Evolutionary conservation across 2,113 vertebrate species (phyloP).

Genomic region (Procavia capensis): DNA sequence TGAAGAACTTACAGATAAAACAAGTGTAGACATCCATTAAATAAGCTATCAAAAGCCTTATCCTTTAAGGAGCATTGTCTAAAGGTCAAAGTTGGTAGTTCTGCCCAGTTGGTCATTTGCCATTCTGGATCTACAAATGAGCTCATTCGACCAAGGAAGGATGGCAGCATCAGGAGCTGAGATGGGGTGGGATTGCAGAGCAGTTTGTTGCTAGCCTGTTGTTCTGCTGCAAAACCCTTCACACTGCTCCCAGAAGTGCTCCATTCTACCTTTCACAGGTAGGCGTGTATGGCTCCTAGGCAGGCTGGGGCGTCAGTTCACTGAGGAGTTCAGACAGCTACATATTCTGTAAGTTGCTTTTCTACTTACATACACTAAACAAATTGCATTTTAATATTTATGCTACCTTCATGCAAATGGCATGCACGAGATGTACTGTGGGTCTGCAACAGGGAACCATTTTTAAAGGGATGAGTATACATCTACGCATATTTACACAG

Average conservation of each 20-base stretch:
- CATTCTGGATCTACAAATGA: background rate
- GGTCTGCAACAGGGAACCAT: background rate
- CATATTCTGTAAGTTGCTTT: background rate
- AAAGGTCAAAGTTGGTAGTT: constrained; percentile 22
- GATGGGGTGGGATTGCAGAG: background rate
- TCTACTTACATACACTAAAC: background rate
- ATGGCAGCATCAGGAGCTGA: background rate
- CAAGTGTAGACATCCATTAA: background rate
- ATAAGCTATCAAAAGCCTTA: constrained; percentile 35
- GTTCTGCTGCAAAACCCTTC: background rate
- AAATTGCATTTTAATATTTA: background rate
- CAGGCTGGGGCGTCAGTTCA: background rate
- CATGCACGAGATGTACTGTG: background rate
- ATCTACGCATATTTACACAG: background rate
- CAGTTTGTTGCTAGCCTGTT: background rate
- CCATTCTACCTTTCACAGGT: background rate
- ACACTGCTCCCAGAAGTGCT: background rate
- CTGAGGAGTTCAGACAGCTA: background rate
- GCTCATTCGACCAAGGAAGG: background rate
- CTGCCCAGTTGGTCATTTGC: background rate
- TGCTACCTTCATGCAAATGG: background rate
- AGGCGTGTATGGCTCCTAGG: background rate
- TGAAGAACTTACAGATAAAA: constrained; percentile 14
- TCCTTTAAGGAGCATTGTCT: background rate
- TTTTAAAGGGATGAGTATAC: background rate